phyloP scores from a whole-genome alignment of 2,797 vertebrate species.

The Gobionotothen gibberifrons region DNA sequence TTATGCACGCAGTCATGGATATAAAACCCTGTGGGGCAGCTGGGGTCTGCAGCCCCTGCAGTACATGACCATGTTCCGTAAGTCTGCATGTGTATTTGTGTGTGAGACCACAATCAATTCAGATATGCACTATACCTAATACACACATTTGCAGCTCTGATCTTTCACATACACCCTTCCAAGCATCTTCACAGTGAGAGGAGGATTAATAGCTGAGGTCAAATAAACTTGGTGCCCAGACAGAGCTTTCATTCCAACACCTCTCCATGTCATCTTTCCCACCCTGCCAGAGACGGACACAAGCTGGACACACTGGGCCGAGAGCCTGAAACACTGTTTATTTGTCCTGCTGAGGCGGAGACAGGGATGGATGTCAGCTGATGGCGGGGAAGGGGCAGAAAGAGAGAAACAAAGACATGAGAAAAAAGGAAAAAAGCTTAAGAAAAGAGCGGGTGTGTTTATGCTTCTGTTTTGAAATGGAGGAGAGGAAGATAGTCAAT shows the following conservation, averaged over 20 bases:
- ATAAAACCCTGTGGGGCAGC: constrained; percentile 83
- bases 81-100: constrained; percentile 53
- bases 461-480: constrained; percentile 37
- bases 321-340: constrained; percentile 69
- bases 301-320: constrained; percentile 66
- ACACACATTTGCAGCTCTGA: constrained; percentile 17
- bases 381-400: constrained; percentile 33
- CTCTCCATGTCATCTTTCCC: constrained; percentile 65
- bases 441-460: constrained; percentile 26
- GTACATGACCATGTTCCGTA: constrained; percentile 87
- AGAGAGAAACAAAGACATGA: constrained; percentile 11
- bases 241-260: constrained; percentile 69
- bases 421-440: constrained; percentile 16
- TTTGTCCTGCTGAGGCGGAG: constrained; percentile 67
- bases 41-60: constrained; percentile 82
- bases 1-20: constrained; percentile 74
- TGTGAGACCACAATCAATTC: constrained; percentile 9
- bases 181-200: constrained; percentile 42
- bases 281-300: constrained; percentile 66
- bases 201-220: constrained; percentile 73
- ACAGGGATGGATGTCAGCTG: constrained; percentile 35
- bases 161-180: constrained; percentile 31
- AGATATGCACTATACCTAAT: constrained; percentile 3
- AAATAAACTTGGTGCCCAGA: constrained; percentile 66
- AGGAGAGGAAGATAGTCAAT: constrained; percentile 4